These are phyloP conservation scores for Zaprionus ornatus DNA, from an alignment of 1,140 invertebrate genomes.

Conservation along the genomic window DNA sequence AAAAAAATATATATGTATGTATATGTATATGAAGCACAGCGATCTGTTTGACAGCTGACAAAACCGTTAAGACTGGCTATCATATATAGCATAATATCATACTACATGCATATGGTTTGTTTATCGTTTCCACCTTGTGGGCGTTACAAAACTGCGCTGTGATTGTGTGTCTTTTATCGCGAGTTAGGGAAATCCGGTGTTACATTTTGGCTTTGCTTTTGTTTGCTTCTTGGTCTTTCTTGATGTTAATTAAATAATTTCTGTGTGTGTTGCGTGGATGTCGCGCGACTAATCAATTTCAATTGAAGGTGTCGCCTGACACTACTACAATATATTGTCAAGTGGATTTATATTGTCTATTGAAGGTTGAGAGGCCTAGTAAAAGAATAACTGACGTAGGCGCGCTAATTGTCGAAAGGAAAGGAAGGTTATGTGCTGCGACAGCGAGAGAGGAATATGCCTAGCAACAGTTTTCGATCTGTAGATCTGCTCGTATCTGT, in stretches of 20 bases:
- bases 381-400: slow-evolving; percentile 61
- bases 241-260: slow-evolving; percentile 43
- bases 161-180: slow-evolving; percentile 2
- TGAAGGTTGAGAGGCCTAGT: slow-evolving; percentile 43
- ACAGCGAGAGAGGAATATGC: not conserved
- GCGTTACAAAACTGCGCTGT: slow-evolving; percentile 17
- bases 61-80: slow-evolving; percentile 21
- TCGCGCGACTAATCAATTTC: slow-evolving; percentile 67
- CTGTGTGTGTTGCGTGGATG: slow-evolving; percentile 24
- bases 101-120: slow-evolving; percentile 1
- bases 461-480: slow-evolving; percentile 8
- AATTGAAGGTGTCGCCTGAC: slow-evolving; percentile 67
- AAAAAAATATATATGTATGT: slow-evolving; percentile 22
- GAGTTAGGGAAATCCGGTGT: slow-evolving; percentile 4
- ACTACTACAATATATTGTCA: slow-evolving; percentile 1
- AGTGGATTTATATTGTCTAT: slow-evolving; percentile 20
- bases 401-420: slow-evolving; percentile 13
- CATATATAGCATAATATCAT: slow-evolving; percentile 9
- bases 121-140: not conserved
- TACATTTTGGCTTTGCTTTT: slow-evolving; percentile 16
- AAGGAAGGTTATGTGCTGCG: slow-evolving; percentile 19
- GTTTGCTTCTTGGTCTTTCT: slow-evolving; percentile 8
- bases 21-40: not conserved
- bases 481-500: not conserved
- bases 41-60: slow-evolving; percentile 30